Evolutionary conservation across 2,797 vertebrate species (phyloP), one percentile per base, ranked within the genome.

Genomic region (Orientallactaga sibirica): DNA sequence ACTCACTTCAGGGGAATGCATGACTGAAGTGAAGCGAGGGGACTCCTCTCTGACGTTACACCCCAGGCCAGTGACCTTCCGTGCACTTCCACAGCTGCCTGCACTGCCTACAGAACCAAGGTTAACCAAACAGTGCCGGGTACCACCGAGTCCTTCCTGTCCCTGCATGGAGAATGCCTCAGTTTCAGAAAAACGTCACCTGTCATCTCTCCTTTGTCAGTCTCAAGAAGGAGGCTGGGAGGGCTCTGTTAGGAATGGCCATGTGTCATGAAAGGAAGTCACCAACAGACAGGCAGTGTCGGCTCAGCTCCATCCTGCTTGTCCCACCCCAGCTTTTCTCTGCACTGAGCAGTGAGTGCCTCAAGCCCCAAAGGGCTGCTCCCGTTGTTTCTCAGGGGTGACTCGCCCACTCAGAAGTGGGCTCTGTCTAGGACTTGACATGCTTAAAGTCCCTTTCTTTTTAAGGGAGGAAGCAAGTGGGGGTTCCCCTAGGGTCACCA

Each of bases 41-140:
- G 79, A 67, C 58, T 96, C 88, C 87, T 61, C 93, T 81, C 83
- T 33, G 87, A 95, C 92, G 89, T 12, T 10, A 83, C 92, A 92
- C 33, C 77, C 78, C 43, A 85, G 87, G 91, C 84, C 90, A 83
- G 0, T 82, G 95, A 94, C 64, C 85, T 94, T 29, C 1, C n/a
- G 74, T 4, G 22, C 33, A 66, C 55, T 94, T 85, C 70, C 41
- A 19, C 24, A 58, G 14, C 25, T 76, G 70, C 70, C 48, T 61
- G 37, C 7, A 29, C 25, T 68, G 29, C 74, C 61, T 52, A 1
- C 29, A 9, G 79, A 79, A 80, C 4, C 2, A 7, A 86, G 52
- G 25, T 85, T 74, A 84, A 79, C 58, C 78, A 71, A 81, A 76
- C 15, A 91, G 24, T 41, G 29, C 81, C 48, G 5, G 5, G 10